Evolutionary conservation across 2,797 vertebrate species (phyloP), one percentile per base, ranked within the genome.

Genomic region (Anabas testudineus): DNA sequence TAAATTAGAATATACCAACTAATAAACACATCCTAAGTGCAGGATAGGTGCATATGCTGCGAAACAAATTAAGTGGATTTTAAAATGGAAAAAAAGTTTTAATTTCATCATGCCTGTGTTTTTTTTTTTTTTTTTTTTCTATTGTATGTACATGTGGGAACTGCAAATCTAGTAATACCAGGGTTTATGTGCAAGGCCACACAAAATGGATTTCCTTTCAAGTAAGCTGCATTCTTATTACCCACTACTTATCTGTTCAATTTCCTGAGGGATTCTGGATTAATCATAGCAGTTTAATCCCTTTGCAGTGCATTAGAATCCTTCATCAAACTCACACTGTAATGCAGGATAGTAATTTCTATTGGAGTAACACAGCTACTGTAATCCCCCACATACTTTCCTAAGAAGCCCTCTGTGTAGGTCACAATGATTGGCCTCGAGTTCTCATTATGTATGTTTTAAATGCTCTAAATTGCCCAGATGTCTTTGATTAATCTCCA

Each of bases 231-330:
- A 92, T 92, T 90, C 88, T 90, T 91, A 91, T 90, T 91, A 89
- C 84, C 86, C 80, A 85, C 83, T 83, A 90, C 84, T 93, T 93
- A 92, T 93, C 92, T 91, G 88, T 93, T 91, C 91, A 92, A 92
- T 92, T 93, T 92, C 91, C 90, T 88, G 81, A 75, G 90, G 88
- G 92, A 92, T 88, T 84, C 73, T 79, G 87, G 88, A 93, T 92
- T 92, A 93, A 91, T 91, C 88, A 90, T 86, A 85, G 85, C 79
- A 56, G 85, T 90, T 91, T 93, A 94, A 93, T 93, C 90, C 91
- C 81, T 90, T 87, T 89, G 88, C 91, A 90, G 78, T 88, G 86
- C 82, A 90, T 90, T 89, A 80, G 79, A 86, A 90, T 90, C 76
- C 86, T 87, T 81, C 77, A 83, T 92, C 87, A 85, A 87, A 90